Conservation (phyloP, 2,797 vertebrate genomes). For the Acrocephalus scirpaceus region DNA sequence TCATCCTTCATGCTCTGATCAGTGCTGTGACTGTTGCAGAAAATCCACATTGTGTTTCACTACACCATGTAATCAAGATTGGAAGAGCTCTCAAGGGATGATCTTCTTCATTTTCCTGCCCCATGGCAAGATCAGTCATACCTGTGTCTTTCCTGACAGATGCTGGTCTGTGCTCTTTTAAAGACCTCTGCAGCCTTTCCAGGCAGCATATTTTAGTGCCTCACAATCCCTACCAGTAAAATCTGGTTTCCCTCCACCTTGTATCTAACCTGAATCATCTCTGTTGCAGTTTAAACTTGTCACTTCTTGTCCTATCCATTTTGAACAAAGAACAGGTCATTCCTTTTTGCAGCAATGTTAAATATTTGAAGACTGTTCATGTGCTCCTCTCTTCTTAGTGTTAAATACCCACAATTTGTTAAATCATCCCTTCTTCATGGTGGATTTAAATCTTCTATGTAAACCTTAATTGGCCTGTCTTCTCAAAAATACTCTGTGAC, state of each 20-base stretch:
- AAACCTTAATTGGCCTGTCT: slow-evolving; percentile 45
- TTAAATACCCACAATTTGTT: slow-evolving; percentile 25
- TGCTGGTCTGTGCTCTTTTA: background rate
- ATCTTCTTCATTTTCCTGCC: background rate
- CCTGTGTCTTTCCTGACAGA: background rate
- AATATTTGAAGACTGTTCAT: slow-evolving; percentile 32
- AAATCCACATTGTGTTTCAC: slow-evolving; percentile 27
- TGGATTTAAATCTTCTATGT: background rate
- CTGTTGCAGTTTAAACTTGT: slow-evolving; percentile 1
- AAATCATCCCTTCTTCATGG: background rate
- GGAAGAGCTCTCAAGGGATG: background rate
- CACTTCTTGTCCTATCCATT: background rate
- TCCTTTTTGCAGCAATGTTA: background rate
- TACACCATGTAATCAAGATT: background rate
- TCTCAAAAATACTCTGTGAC: slow-evolving; percentile 19
- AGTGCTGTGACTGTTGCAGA: background rate
- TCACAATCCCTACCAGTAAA: background rate
- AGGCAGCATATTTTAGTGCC: background rate
- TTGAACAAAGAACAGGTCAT: background rate
- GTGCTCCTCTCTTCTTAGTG: background rate
- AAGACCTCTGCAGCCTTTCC: background rate
- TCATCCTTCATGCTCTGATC: background rate
- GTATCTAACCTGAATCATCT: background rate
- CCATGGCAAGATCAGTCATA: slow-evolving; percentile 15
- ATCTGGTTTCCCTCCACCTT: background rate